Evolutionary conservation across 2,113 vertebrate species (phyloP), one percentile per base, ranked within the genome.

Genomic region (Kryptolebias marmoratus): DNA sequence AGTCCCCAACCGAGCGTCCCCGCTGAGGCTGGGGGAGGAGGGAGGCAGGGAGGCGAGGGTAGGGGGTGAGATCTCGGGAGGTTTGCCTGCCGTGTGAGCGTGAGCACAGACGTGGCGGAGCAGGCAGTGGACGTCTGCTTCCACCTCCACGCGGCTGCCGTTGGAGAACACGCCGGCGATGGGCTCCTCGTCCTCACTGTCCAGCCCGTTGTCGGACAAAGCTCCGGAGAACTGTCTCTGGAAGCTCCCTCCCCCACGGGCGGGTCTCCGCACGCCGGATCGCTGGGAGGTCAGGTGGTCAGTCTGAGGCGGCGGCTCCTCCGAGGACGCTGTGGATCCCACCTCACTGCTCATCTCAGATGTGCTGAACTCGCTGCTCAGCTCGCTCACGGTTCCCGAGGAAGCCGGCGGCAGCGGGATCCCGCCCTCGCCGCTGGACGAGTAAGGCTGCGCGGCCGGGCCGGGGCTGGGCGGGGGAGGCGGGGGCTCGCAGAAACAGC

Each of bases 291-390:
- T 92, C 90, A 39, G 93, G 2, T 92, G 31, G 91, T 96, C 45
- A 81, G 84, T 0, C 74, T 95, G 95, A 0, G 92, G 94, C 28
- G 94, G 92, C 0, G 97, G 98, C 83, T 98, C 97, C 0, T 98
- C 97, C 0, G 98, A 99, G 0, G 97, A 99, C 3, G 96, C 98
- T 0, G 97, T 99, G 71, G 98, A 99, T 0, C 98, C 98, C 75
- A 98, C 97, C 93, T 99, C 98, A 0, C 97, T 98, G 92, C 97
- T 99, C 97, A 99, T 98, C 85, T 99, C 98, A 2, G 97, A 98
- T 0, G 96, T 96, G 93, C 98, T 99, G 74, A 98, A 96, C 84
- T 93, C 91, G 11, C 91, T 91, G 81, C 89, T 93, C 31, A 87
- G 71, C 90, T 99, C 98, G 0, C 96, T 98, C 86, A 94, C 94